Evolutionary conservation across 2,113 vertebrate genomes (phyloP).

Genomic region (Pangasianodon hypophthalmus): DNA sequence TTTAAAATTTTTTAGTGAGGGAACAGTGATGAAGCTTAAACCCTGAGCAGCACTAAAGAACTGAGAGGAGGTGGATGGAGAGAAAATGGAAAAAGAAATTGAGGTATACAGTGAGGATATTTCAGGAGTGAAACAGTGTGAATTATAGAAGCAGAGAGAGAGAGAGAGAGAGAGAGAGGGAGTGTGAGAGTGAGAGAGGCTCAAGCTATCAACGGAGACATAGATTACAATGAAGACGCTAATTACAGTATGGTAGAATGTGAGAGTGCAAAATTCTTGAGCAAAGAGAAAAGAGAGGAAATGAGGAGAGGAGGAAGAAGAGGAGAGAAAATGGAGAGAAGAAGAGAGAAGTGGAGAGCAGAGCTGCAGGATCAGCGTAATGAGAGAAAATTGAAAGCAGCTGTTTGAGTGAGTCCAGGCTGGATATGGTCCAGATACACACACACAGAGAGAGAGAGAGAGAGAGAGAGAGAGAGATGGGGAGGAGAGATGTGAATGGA

Average conservation of each 20-base stretch:
- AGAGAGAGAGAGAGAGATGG: neutral
- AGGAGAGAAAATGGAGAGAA: neutral
- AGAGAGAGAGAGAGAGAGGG: neutral
- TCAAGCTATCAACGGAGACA: neutral
- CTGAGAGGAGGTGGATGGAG: neutral
- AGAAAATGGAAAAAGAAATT: neutral
- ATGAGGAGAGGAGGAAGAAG: neutral
- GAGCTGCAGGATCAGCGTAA: slow-evolving; percentile 39
- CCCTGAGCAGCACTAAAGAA: neutral
- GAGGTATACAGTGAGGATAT: neutral
- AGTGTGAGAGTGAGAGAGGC: neutral
- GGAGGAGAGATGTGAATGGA: neutral
- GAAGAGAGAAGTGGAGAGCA: neutral
- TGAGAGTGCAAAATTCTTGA: neutral
- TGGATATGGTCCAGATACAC: slow-evolving; percentile 47
- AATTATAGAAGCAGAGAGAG: neutral
- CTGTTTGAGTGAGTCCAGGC: slow-evolving; percentile 50
- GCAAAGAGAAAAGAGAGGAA: neutral
- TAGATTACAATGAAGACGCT: neutral
- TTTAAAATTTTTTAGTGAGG: neutral
- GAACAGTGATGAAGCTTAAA: neutral
- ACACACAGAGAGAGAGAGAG: slow-evolving; percentile 15
- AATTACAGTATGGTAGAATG: neutral
- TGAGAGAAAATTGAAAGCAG: slow-evolving; percentile 55
- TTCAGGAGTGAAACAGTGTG: neutral